Evolutionary conservation across 2,888 invertebrate species (phyloP).

Genomic region (Ennomos fuscantarius): DNA sequence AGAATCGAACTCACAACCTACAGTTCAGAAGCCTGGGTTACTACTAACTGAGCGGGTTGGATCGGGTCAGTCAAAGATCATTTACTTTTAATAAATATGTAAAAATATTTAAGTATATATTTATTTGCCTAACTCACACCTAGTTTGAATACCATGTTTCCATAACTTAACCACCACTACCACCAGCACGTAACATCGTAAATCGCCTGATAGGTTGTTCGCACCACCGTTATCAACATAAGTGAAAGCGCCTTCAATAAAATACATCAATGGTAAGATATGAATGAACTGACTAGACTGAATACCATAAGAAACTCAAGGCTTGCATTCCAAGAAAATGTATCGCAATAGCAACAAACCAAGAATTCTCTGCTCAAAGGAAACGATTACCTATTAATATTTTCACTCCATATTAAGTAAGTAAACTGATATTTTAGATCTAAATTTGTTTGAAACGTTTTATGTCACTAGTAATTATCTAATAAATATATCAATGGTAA

Average conservation of each 20-base stretch:
- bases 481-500: conserved; percentile 23
- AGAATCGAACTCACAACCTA: too few species aligned
- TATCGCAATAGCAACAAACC: too few species aligned
- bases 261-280: conserved; percentile 50
- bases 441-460: conserved; percentile 16
- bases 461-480: conserved; percentile 30
- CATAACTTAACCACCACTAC: background rate
- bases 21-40: too few species aligned
- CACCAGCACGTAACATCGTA: background rate
- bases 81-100: too few species aligned
- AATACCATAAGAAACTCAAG: conserved; percentile 26
- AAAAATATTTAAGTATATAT: background rate
- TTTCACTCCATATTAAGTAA: conserved; percentile 22
- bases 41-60: too few species aligned
- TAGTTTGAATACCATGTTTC: background rate
- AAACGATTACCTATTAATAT: conserved; percentile 12
- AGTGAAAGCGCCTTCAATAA: conserved; percentile 56
- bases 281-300: conserved; percentile 39
- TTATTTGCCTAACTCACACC: too few species aligned
- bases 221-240: conserved; percentile 38
- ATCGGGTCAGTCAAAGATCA: too few species aligned
- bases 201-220: conserved; percentile 6
- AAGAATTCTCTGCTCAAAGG: conserved; percentile 13
- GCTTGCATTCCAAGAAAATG: conserved; percentile 12
- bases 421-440: background rate